phyloP scores from a whole-genome alignment of 2,113 vertebrate species.

The Hydrochoerus hydrochaeris region DNA sequence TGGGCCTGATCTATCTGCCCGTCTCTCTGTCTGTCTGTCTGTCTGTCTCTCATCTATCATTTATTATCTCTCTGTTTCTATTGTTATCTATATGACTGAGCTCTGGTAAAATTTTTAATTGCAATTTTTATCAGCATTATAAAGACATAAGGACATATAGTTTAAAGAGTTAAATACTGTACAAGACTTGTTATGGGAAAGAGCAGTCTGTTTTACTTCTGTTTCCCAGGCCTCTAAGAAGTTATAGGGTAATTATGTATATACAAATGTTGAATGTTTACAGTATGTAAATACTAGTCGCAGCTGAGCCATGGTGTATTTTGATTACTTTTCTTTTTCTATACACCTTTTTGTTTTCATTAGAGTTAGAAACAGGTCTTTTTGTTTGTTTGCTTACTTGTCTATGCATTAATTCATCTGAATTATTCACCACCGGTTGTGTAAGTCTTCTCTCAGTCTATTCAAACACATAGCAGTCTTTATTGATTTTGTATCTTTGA shows the following conservation, averaged over 20 bases:
- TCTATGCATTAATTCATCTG: background rate
- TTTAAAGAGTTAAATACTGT: conserved; percentile 20
- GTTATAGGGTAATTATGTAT: background rate
- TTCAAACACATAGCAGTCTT: background rate
- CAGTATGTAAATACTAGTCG: background rate
- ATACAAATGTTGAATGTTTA: conserved; percentile 40
- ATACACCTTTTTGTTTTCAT: conserved; percentile 31
- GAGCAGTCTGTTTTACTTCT: background rate
- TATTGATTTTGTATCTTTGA: background rate
- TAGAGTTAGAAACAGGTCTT: background rate
- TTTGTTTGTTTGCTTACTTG: conserved; percentile 1
- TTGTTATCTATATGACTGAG: background rate
- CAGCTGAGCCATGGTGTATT: background rate
- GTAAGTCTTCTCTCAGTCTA: background rate
- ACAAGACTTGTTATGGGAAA: background rate
- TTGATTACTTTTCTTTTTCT: conserved; percentile 24
- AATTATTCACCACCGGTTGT: background rate
- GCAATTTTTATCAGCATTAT: background rate
- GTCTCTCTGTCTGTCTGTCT: too few relatives aligned
- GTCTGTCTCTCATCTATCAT: too few relatives aligned
- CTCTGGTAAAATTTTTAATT: background rate
- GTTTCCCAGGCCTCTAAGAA: background rate
- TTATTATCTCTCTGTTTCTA: too few relatives aligned
- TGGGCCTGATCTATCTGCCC: background rate
- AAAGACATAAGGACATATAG: background rate